Evolutionary conservation across 2,888 invertebrate species (phyloP), one percentile per base, ranked within the genome.

Genomic region (Thera britannica): DNA sequence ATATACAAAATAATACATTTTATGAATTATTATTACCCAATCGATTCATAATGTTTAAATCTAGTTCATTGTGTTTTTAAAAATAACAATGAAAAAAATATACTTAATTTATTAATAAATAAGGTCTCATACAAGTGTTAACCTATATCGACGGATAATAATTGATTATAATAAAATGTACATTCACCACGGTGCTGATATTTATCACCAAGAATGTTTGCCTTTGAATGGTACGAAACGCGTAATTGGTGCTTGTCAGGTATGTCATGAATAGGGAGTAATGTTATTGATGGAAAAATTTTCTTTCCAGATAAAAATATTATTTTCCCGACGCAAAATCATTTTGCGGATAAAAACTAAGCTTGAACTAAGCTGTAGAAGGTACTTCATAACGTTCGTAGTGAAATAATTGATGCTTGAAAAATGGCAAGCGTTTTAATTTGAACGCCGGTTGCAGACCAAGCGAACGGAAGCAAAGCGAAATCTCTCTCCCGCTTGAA

Each of bases 361-460:
- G 54, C 35, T 35, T 11, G 3, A 54, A 38, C 55, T 55, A 38
- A 55, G 34, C 35, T 55, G 36, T 36, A 36, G 55, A n/a, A 35
- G 55, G n/a, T n/a, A 55, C 55, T 55, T 55, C n/a, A 38, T 36
- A n/a, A 38, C n/a, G 11, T 38, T 55, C 36, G 55, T 9, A 55
- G 55, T 38, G 55, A 55, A 55, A n/a, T 55, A 55, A 55, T 55
- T 55, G 55, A 38, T 38, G n/a, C 55, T 55, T 44, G 57, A 57
- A 57, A 41, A 57, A 23, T 44, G 12, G 57, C 44, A 44, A 55
- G 8, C 55, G 35, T 11, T 55, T 55, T 36, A 55, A 34, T 9
- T 55, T 11, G 9, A 11, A 35, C 4, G 36, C 52, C 2, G 52
- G 52, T 9, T 34, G 12, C 34, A 52, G 34, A 34, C 34, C 9